Percentiles rank a stretch among this genome's conserved stretches.
Evolutionary conservation across 2,797 vertebrate genomes (phyloP).

Genomic region (Meriones psammophilus): DNA sequence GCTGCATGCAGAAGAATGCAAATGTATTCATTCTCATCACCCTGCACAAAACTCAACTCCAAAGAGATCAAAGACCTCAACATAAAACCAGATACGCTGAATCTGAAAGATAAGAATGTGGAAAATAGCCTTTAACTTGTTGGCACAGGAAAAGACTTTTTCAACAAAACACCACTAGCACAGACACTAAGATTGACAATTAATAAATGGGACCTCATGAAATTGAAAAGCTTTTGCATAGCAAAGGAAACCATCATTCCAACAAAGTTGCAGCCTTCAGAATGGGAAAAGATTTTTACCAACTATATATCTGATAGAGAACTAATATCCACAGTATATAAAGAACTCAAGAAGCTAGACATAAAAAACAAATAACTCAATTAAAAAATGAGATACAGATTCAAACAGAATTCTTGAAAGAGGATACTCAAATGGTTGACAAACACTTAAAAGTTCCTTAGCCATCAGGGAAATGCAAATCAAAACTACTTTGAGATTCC

Average conservation of each 20-base stretch:
- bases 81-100: neutral
- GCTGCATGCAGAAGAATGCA: neutral
- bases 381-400: neutral
- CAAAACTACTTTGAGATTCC: neutral
- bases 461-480: neutral
- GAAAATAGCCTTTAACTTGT: neutral
- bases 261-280: neutral
- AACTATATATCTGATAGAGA: neutral
- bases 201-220: neutral
- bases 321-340: neutral
- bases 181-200: neutral
- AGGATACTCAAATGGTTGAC: neutral
- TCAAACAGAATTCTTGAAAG: neutral
- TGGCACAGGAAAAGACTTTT: neutral
- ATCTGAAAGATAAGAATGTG: neutral
- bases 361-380: neutral
- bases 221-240: neutral
- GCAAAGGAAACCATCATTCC: neutral
- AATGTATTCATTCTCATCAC: neutral
- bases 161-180: neutral
- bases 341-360: neutral
- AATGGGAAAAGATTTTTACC: no score
- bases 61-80: neutral
- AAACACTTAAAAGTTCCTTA: neutral
- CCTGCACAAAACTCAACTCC: neutral